These are phyloP conservation scores for Sympetrum striolatum DNA, from an alignment of 2,888 invertebrate genomes.

Conservation along the genomic window DNA sequence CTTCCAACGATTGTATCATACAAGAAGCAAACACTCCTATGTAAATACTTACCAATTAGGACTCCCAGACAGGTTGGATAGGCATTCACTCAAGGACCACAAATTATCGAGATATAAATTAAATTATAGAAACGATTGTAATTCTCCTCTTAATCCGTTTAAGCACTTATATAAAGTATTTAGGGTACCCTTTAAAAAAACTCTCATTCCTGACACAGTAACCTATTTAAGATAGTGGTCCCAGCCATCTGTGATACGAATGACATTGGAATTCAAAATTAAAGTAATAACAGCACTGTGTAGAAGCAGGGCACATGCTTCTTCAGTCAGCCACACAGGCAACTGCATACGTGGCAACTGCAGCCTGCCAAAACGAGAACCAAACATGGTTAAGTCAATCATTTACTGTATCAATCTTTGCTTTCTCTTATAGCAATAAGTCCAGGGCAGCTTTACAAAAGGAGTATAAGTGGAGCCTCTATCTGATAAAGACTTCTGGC, in stretches of 20 bases:
- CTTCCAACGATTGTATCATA: constrained; percentile 25
- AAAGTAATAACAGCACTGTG: constrained; percentile 31
- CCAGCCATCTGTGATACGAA: constrained; percentile 35
- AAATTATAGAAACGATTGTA: constrained; percentile 15
- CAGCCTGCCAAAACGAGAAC: constrained; percentile 21
- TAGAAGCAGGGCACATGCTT: constrained; percentile 8
- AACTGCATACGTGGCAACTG: constrained; percentile 1
- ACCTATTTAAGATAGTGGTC: constrained; percentile 20
- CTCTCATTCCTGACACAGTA: constrained; percentile 17
- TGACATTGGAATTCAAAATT: constrained; percentile 35
- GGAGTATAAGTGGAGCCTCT: too few species aligned
- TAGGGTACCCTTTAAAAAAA: not conserved
- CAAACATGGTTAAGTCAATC: not conserved
- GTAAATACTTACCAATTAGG: constrained; percentile 40
- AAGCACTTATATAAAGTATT: constrained; percentile 1
- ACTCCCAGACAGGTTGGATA: constrained; percentile 24
- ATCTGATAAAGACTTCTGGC: too few species aligned
- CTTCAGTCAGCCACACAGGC: constrained; percentile 3
- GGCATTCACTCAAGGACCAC: constrained; percentile 36
- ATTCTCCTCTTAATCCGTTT: not conserved
- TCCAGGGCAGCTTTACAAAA: too few species aligned
- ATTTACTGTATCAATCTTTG: too few species aligned
- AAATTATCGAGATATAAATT: constrained; percentile 21
- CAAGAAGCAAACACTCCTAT: constrained; percentile 32
- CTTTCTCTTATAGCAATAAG: too few species aligned